Percentiles rank a stretch among this genome's conserved stretches.
These are phyloP conservation scores for Philereme transversata DNA, from an alignment of 2,888 invertebrate species.

Conservation along the genomic window DNA sequence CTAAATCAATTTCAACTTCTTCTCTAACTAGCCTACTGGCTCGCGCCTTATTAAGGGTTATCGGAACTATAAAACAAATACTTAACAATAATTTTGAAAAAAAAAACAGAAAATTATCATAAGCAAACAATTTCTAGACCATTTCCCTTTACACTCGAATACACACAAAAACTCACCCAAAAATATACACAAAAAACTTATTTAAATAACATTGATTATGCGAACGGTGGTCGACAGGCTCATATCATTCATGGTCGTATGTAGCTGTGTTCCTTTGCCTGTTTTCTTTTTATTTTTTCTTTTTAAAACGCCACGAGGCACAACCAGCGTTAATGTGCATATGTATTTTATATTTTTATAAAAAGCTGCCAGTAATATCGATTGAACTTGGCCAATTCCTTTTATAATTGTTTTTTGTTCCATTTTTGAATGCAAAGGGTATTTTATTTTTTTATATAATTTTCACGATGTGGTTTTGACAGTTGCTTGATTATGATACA, in stretches of 20 bases:
- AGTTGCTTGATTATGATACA: not conserved
- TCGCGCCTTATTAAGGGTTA: no score
- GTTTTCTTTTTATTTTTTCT: conserved; percentile 35
- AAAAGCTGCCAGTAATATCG: conserved; percentile 40
- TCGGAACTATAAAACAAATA: not conserved
- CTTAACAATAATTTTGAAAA: not conserved
- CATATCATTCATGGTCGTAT: conserved; percentile 48
- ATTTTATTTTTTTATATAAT: conserved; percentile 8
- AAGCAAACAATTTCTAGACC: conserved; percentile 10
- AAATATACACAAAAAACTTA: conserved; percentile 9
- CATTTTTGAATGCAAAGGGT: conserved; percentile 16
- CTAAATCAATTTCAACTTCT: no score
- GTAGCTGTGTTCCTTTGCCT: conserved; percentile 34
- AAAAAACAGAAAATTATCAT: not conserved
- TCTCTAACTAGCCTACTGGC: no score
- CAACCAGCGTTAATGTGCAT: conserved; percentile 37
- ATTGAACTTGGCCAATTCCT: conserved; percentile 41
- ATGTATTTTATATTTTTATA: conserved; percentile 40
- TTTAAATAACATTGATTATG: conserved; percentile 35
- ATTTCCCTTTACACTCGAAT: conserved; percentile 6
- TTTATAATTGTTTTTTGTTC: conserved; percentile 34
- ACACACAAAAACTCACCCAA: conserved; percentile 11
- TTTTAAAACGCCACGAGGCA: conserved; percentile 36
- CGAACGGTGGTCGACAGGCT: conserved; percentile 46
- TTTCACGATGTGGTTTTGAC: conserved; percentile 18